Evolutionary conservation across 2,797 vertebrate genomes (phyloP).

Genomic region (Gymnoscopelus braueri): DNA sequence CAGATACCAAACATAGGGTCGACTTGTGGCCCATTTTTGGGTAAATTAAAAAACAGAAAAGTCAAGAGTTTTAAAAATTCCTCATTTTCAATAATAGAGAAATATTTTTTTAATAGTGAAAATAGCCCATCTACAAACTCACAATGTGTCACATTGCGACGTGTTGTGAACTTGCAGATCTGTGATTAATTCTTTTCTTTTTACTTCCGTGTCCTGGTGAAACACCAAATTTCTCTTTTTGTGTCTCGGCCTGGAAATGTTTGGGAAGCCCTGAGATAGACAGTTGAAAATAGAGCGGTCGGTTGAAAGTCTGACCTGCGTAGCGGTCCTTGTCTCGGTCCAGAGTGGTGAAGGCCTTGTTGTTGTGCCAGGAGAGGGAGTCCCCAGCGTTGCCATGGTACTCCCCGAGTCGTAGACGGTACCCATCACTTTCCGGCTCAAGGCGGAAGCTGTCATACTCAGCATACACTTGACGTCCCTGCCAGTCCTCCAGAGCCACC

Average conservation of each 20-base stretch:
- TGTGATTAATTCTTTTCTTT: no score
- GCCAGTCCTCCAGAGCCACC: conserved; percentile 91
- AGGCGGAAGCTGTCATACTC: conserved; percentile 88
- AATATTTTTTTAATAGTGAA: neutral
- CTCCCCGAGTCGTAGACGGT: conserved; percentile 87
- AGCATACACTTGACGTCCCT: conserved; percentile 84
- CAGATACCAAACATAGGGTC: neutral
- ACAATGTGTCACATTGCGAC: no score
- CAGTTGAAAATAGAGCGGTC: neutral
- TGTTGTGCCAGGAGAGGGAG: conserved; percentile 92
- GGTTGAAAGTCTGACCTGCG: conserved; percentile 72
- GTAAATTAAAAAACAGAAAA: neutral
- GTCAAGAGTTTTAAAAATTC: neutral
- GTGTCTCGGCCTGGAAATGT: no score
- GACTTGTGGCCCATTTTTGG: neutral
- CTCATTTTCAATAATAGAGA: neutral
- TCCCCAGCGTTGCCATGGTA: conserved; percentile 90
- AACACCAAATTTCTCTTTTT: no score
- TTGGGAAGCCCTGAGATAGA: neutral
- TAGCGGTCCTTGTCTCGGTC: conserved; percentile 90
- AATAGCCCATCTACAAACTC: neutral
- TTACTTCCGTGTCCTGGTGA: no score
- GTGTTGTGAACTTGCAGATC: no score
- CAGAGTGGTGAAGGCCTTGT: conserved; percentile 92
- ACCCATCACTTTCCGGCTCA: conserved; percentile 89